phyloP scores from a whole-genome alignment of 2,797 vertebrate species.

The Zenarchopterus dispar region DNA sequence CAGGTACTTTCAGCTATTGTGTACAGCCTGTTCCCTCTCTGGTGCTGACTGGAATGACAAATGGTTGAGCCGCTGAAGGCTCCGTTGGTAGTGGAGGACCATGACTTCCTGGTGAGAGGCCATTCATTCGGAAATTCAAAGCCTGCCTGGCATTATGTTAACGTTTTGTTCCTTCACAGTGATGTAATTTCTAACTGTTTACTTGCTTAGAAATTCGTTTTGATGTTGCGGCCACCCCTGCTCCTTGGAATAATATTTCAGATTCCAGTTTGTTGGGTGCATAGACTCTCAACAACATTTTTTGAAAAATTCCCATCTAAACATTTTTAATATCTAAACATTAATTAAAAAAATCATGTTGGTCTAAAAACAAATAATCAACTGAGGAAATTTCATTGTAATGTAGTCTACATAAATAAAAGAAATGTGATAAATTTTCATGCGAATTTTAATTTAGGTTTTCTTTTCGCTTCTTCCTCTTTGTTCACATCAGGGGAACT shows the following conservation, averaged over 20 bases:
- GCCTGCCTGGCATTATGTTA: slow-evolving; percentile 43
- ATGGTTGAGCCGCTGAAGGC: slow-evolving; percentile 64
- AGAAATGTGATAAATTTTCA: too few species aligned
- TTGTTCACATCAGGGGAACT: slow-evolving; percentile 49
- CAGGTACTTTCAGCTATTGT: slow-evolving; percentile 64
- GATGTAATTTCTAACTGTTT: slow-evolving; percentile 34
- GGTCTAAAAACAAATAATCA: too few species aligned
- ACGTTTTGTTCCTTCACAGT: slow-evolving; percentile 20
- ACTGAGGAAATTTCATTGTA: background rate
- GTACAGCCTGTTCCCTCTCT: slow-evolving; percentile 56
- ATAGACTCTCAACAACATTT: slow-evolving; percentile 23
- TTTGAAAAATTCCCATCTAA: slow-evolving; percentile 22
- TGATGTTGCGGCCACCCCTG: slow-evolving; percentile 44
- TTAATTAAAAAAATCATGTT: background rate
- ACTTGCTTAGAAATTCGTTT: slow-evolving; percentile 50
- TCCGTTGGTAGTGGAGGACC: slow-evolving; percentile 44
- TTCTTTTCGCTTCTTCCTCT: slow-evolving; percentile 31
- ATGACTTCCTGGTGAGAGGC: slow-evolving; percentile 53
- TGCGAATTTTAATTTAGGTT: background rate
- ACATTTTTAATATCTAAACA: slow-evolving; percentile 8
- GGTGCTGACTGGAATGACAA: slow-evolving; percentile 64
- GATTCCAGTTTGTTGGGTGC: slow-evolving; percentile 35
- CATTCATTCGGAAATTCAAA: slow-evolving; percentile 62
- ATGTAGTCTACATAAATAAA: too few species aligned
- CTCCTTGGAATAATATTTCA: slow-evolving; percentile 57